Percentiles rank a stretch among this genome's conserved stretches.
Evolutionary conservation across 2,888 invertebrate genomes (phyloP).

Genomic region (Empis stercorea): DNA sequence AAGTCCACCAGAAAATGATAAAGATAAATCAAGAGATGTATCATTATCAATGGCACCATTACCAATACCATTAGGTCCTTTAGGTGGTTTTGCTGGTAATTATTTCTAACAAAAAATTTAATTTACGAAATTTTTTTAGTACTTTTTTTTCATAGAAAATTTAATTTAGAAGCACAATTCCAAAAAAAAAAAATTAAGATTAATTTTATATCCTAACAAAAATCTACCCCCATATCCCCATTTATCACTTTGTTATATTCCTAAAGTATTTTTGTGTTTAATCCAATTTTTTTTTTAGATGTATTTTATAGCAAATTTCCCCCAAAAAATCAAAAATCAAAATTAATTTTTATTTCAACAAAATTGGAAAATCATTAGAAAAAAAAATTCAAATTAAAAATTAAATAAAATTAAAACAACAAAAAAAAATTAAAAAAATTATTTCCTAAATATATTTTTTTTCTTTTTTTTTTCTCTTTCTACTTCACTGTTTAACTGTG

Average conservation of each 20-base stretch:
- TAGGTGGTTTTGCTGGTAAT: conserved; percentile 37
- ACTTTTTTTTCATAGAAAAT: not conserved
- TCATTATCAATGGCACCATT: conserved; percentile 36
- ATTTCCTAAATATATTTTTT: conserved; percentile 10
- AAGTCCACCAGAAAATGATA: conserved; percentile 58
- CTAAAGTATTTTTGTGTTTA: too few relatives aligned
- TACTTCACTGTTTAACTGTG: conserved; percentile 14
- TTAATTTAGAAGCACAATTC: conserved; percentile 21
- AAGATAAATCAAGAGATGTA: conserved; percentile 46
- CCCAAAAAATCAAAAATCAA: too few relatives aligned
- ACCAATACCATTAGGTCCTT: conserved; percentile 35
- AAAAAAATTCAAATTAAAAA: too few relatives aligned
- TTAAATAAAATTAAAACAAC: too few relatives aligned
- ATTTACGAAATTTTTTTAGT: too few relatives aligned
- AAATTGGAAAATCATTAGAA: too few relatives aligned
- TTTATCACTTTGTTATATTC: too few relatives aligned
- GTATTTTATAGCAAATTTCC: too few relatives aligned
- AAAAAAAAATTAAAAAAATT: too few relatives aligned
- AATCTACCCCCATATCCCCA: not conserved
- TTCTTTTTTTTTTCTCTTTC: conserved; percentile 23
- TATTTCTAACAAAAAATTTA: not conserved
- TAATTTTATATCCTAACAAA: not conserved
- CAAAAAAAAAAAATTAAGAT: not conserved
- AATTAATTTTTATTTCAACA: too few relatives aligned
- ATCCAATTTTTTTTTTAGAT: too few relatives aligned